These are phyloP conservation scores for Scolopax mira DNA, from an alignment of 2,113 vertebrate species.

Conservation along the genomic window DNA sequence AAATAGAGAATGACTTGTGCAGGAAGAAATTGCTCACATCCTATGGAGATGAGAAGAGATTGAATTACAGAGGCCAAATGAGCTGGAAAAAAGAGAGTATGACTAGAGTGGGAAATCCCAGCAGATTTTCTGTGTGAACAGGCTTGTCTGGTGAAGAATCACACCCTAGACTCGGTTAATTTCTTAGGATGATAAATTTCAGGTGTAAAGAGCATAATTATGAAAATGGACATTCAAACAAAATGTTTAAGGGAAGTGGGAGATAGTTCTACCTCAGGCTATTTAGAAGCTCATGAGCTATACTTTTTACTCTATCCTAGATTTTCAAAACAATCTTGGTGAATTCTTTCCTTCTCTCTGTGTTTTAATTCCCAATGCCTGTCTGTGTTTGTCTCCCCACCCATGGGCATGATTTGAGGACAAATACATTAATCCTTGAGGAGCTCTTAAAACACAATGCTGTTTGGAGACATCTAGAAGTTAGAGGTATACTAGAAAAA, in stretches of 20 bases:
- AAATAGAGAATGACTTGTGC: slow-evolving; percentile 20
- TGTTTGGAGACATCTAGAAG: background rate
- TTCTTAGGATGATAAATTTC: background rate
- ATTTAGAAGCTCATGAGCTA: background rate
- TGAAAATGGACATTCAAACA: background rate
- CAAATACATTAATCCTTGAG: background rate
- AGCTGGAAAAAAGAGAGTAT: background rate
- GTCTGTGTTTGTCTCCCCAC: background rate
- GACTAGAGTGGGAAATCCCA: slow-evolving; percentile 32
- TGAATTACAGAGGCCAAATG: slow-evolving; percentile 23
- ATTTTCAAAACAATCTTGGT: background rate
- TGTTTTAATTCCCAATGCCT: background rate
- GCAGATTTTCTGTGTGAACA: background rate
- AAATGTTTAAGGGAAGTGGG: background rate
- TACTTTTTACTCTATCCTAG: background rate
- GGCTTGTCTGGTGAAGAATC: background rate
- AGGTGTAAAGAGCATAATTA: background rate
- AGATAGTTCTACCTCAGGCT: background rate
- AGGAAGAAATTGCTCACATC: slow-evolving; percentile 47
- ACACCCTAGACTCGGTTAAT: background rate
- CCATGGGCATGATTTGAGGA: background rate
- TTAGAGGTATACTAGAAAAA: background rate
- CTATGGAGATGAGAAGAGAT: background rate
- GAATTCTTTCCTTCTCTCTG: background rate
- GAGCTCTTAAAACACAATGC: background rate